Evolutionary conservation across 37 sponge, comb jelly and placozoan species (phyloP), one percentile per base, ranked within the genome.

Genomic region (Lycopodina hypogea): DNA sequence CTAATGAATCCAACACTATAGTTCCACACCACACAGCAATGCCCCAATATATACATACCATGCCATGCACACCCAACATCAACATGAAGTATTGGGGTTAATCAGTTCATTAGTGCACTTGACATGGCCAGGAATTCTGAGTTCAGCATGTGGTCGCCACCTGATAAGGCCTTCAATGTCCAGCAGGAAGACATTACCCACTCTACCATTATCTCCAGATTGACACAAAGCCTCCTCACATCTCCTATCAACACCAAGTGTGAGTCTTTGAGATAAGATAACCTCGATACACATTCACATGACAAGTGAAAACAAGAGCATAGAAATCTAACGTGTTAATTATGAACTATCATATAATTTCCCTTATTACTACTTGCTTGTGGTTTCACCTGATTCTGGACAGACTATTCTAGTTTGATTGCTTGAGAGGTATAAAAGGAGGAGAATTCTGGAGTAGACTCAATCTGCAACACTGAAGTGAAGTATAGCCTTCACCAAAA

Each of bases 101-200:
- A 45, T 45, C 9, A 65, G 66, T 65, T 65, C 35, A 4, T 34
- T 35, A 22, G 88, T 71, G 42, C 88, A 82, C 17, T 77, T 69
- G 17, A 87, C 23, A 72, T 81, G 26, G 36, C 71, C 50, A 24
- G 76, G 29, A 2, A 81, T 21, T 51, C 81, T 82, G 0, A 18
- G 18, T 21, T n/a, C 7, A 55, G 82, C 82, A 37, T 69, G 77
- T 22, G 82, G 77, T 34, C 56, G 24, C 88, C 88, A 87, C 29
- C 88, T 37, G 17, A 87, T 66, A 11, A 56, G 50, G 11, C 83
- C 88, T 40, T 77, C 42, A 19, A 18, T 62, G 67, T 87, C 88
- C 60, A 87, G 34, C 30, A 87, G 72, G 61, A 42, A 87, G 38
- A 62, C 88, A 71, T 87, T 37, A 40, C 82, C 82, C 18, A 81